These are phyloP conservation scores for Spheniscus mendiculus DNA, from an alignment of 2,113 vertebrate species.

Conservation along the genomic window DNA sequence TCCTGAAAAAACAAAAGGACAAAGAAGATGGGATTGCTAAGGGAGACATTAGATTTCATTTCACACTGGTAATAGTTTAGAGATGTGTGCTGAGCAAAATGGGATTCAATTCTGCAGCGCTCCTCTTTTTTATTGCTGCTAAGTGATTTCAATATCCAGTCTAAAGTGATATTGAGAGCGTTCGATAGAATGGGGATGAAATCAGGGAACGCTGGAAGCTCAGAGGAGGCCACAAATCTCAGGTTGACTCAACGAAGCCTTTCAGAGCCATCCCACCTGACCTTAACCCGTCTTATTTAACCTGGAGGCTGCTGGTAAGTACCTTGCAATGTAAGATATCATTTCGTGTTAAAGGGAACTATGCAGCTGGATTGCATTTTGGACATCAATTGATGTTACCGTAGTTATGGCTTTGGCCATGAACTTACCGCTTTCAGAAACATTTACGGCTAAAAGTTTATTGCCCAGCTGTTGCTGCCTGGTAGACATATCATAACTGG, in stretches of 20 bases:
- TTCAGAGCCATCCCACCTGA: not conserved
- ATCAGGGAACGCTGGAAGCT: not conserved
- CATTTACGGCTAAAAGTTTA: conserved; percentile 8
- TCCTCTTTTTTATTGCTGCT: conserved; percentile 52
- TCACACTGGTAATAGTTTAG: conserved; percentile 56
- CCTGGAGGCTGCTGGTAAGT: conserved; percentile 34
- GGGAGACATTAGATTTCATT: conserved; percentile 61
- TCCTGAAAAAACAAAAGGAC: conserved; percentile 33
- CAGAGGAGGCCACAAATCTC: conserved; percentile 36
- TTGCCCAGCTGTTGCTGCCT: conserved; percentile 53
- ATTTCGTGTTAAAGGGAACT: not conserved
- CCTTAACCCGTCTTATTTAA: conserved; percentile 23
- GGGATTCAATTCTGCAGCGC: conserved; percentile 39
- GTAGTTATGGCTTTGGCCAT: conserved; percentile 28
- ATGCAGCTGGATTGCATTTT: conserved; percentile 22
- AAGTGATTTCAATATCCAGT: conserved; percentile 55
- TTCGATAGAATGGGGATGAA: not conserved
- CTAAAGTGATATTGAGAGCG: conserved; percentile 47
- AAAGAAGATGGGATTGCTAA: conserved; percentile 45
- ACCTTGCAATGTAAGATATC: not conserved
- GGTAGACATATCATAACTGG: not conserved
- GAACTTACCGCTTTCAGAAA: conserved; percentile 9
- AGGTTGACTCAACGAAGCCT: not conserved
- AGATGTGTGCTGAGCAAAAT: conserved; percentile 35
- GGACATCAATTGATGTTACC: not conserved